Conservation (phyloP, 2,888 invertebrate genomes). For the Steinernema scapterisci region DNA sequence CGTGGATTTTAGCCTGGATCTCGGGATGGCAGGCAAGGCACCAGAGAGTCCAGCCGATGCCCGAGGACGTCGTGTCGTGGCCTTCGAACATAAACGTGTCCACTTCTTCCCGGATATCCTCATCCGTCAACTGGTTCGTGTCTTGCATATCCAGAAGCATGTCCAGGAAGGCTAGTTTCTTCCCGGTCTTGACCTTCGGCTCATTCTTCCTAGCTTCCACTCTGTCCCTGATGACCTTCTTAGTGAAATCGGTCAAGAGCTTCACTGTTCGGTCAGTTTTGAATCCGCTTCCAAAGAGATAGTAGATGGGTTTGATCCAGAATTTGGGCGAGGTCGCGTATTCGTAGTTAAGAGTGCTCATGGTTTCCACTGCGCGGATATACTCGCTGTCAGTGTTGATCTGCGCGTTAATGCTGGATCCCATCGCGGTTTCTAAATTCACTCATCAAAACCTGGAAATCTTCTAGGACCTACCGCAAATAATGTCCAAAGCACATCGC, state of each 20-base stretch:
- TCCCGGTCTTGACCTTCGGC: neutral
- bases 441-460: neutral
- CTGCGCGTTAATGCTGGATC: slow-evolving; percentile 38
- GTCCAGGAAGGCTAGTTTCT: slow-evolving; percentile 69
- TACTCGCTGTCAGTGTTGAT: slow-evolving; percentile 38
- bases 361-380: slow-evolving; percentile 41
- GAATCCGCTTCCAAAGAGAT: slow-evolving; percentile 22
- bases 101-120: slow-evolving; percentile 71
- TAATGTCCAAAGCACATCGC: slow-evolving; percentile 70
- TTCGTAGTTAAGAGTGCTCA: slow-evolving; percentile 36
- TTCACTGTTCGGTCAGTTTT: slow-evolving; percentile 27
- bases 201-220: slow-evolving; percentile 19
- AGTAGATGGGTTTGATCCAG: slow-evolving; percentile 29
- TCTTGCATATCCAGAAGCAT: slow-evolving; percentile 68
- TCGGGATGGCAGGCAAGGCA: slow-evolving; percentile 48
- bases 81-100: slow-evolving; percentile 71
- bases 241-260: slow-evolving; percentile 21
- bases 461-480: too few relatives aligned
- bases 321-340: neutral
- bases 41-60: slow-evolving; percentile 49
- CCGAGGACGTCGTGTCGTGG: slow-evolving; percentile 51
- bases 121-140: slow-evolving; percentile 64
- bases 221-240: slow-evolving; percentile 39
- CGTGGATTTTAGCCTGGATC: slow-evolving; percentile 26
- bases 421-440: slow-evolving; percentile 69